Percentiles rank a stretch among this genome's conserved stretches.
phyloP scores from a whole-genome alignment of 2,797 vertebrate species.

The Muscicapa comitata region DNA sequence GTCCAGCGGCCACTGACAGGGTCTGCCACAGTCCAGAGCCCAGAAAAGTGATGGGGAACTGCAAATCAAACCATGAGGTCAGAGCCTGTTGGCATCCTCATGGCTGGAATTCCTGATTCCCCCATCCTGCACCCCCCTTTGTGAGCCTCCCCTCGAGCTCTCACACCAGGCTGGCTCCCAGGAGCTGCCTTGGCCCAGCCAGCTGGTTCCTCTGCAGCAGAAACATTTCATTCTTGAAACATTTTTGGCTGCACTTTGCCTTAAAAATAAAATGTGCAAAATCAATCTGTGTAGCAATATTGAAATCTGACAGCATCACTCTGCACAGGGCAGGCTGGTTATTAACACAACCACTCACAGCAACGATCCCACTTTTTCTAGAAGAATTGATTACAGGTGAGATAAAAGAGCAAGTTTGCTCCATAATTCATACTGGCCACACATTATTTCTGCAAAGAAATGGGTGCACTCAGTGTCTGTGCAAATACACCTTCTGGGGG shows the following conservation, averaged over 20 bases:
- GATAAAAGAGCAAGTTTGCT: background rate
- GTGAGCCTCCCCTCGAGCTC: accelerated
- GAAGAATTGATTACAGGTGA: background rate
- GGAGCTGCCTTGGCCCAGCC: background rate
- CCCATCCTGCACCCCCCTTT: background rate
- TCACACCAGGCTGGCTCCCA: background rate
- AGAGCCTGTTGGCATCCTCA: background rate
- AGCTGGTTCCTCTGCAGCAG: background rate
- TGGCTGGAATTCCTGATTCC: background rate
- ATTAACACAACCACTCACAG: background rate
- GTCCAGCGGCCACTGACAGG: background rate
- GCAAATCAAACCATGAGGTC: background rate
- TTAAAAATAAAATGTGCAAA: conserved; percentile 48
- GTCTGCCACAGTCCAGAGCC: background rate
- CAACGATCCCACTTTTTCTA: background rate
- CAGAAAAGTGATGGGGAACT: background rate
- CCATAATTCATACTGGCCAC: background rate
- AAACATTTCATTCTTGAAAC: background rate
- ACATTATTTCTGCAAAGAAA: background rate
- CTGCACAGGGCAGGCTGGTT: background rate
- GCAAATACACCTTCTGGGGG: background rate
- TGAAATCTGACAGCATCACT: background rate
- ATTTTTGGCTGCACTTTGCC: background rate
- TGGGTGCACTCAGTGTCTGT: background rate
- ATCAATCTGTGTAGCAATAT: background rate